These are phyloP conservation scores for Ciconia nigra DNA, from an alignment of 2,797 vertebrate genomes.

Conservation along the genomic window DNA sequence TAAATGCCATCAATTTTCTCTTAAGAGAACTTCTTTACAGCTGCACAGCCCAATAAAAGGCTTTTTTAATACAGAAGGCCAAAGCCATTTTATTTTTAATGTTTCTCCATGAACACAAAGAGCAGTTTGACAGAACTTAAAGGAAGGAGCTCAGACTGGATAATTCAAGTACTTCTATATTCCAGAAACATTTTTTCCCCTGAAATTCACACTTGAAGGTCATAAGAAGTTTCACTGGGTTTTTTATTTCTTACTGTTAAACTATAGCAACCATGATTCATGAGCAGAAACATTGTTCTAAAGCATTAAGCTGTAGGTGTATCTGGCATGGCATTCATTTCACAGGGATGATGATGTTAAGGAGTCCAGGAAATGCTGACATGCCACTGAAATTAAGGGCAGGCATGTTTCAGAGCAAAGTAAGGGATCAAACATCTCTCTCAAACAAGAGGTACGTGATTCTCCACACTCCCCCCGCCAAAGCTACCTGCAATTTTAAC, in stretches of 20 bases:
- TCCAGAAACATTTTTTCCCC: neutral
- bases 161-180: neutral
- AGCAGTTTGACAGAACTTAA: neutral
- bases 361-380: neutral
- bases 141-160: neutral
- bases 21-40: neutral
- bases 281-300: neutral
- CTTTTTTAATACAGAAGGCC: neutral
- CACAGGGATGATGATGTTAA: neutral
- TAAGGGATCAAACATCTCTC: neutral
- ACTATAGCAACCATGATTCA: neutral
- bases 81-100: neutral
- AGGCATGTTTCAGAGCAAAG: neutral
- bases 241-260: neutral
- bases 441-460: neutral
- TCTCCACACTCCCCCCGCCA: neutral
- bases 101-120: neutral
- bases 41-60: neutral
- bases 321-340: neutral
- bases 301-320: neutral
- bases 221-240: neutral
- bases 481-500: neutral
- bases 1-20: conserved; percentile 15
- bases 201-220: neutral
- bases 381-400: neutral